A percentile compares a stretch with the other conserved stretches of the same genome.
Conservation (phyloP, 1,140 invertebrate species). For the Dermatophagoides farinae region DNA sequence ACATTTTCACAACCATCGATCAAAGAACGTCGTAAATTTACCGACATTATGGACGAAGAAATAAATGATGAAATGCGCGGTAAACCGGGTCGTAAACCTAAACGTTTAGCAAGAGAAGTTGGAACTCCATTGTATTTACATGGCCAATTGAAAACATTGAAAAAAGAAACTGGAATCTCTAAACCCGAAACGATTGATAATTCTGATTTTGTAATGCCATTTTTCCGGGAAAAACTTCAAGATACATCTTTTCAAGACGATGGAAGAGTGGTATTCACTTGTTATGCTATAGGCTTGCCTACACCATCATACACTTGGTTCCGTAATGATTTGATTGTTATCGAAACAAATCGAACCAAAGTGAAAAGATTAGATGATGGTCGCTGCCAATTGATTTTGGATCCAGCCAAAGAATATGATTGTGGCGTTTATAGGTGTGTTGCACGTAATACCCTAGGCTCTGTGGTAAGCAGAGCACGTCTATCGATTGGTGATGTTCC, state of each 20-base stretch:
- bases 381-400: slow-evolving; percentile 49
- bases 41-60: slow-evolving; percentile 86
- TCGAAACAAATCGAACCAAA: slow-evolving; percentile 52
- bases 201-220: slow-evolving; percentile 21
- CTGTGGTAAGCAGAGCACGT: slow-evolving; percentile 30
- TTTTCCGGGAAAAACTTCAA: slow-evolving; percentile 33
- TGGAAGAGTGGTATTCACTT: slow-evolving; percentile 25
- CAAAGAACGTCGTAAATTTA: slow-evolving; percentile 66
- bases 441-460: slow-evolving; percentile 52
- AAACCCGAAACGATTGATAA: not conserved
- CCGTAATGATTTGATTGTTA: slow-evolving; percentile 63
- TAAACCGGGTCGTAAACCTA: slow-evolving; percentile 35
- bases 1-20: slow-evolving; percentile 45
- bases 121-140: slow-evolving; percentile 26
- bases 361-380: slow-evolving; percentile 28
- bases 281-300: slow-evolving; percentile 69
- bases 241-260: slow-evolving; percentile 47
- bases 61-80: slow-evolving; percentile 69
- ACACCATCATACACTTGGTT: slow-evolving; percentile 85
- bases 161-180: slow-evolving; percentile 14
- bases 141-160: slow-evolving; percentile 19
- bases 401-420: slow-evolving; percentile 52
- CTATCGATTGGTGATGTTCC: slow-evolving; percentile 38
- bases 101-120: slow-evolving; percentile 51
- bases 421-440: slow-evolving; percentile 69